phyloP scores from a whole-genome alignment of 1,140 invertebrate genomes.

The Drosophila subpulchrella region DNA sequence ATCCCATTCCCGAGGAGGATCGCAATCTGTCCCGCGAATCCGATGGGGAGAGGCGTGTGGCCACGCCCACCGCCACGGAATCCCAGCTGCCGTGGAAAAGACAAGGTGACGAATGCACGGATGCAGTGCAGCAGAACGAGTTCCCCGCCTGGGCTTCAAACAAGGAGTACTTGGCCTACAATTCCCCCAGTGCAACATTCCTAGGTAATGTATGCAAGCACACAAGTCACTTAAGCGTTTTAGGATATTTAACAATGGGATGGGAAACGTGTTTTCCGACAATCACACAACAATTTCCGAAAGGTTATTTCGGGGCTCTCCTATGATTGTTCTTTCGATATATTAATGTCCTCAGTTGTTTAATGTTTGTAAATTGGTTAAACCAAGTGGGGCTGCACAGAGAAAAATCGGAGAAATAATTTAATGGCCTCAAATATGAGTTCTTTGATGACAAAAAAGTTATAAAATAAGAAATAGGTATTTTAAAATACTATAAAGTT shows the following conservation, averaged over 20 bases:
- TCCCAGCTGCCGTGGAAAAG: conserved; percentile 95
- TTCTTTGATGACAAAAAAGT: too few relatives aligned
- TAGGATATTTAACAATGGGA: background rate
- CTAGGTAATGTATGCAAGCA: conserved; percentile 88
- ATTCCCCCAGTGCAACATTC: conserved; percentile 95
- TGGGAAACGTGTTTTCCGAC: background rate
- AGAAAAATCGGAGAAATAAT: background rate
- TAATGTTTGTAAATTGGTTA: conserved; percentile 41
- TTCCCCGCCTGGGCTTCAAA: conserved; percentile 96
- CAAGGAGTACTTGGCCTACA: conserved; percentile 96
- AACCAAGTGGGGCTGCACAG: background rate
- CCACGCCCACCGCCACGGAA: conserved; percentile 93
- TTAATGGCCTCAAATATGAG: too few relatives aligned
- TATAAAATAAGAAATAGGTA: too few relatives aligned
- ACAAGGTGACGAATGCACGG: conserved; percentile 89
- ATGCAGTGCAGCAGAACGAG: conserved; percentile 92
- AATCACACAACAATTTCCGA: conserved; percentile 38
- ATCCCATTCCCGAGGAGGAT: conserved; percentile 82
- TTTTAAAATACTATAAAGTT: background rate
- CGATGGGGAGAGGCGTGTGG: conserved; percentile 87
- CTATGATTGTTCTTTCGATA: conserved; percentile 13
- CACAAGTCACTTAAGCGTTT: background rate
- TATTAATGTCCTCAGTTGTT: conserved; percentile 36
- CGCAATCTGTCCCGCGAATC: conserved; percentile 79
- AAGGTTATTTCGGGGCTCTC: conserved; percentile 17